Evolutionary conservation across 2,797 vertebrate species (phyloP).

Genomic region (Spatula versicolor): DNA sequence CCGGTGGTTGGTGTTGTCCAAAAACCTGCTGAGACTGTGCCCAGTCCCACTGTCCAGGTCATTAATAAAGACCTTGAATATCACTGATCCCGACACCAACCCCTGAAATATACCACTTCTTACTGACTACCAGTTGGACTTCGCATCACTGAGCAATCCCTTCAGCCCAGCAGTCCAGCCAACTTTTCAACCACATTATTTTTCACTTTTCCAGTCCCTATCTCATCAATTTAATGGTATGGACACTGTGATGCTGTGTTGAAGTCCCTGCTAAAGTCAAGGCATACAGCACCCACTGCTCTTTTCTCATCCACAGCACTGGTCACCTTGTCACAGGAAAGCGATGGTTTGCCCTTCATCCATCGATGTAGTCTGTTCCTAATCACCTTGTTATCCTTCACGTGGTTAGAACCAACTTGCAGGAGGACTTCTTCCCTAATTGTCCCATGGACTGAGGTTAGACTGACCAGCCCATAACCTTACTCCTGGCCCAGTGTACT

Average conservation of each 20-base stretch:
- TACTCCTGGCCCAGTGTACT: not conserved
- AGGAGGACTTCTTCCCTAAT: not conserved
- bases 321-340: not conserved
- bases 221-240: not conserved
- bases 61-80: not conserved
- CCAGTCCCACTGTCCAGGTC: not conserved
- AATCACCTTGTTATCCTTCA: not conserved
- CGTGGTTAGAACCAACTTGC: not conserved
- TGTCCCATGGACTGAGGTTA: accelerated
- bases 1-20: not conserved
- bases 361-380: not conserved
- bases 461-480: not conserved
- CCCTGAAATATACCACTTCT: not conserved
- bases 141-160: not conserved
- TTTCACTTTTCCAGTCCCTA: not conserved
- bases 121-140: not conserved
- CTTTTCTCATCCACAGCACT: not conserved
- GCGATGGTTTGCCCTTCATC: not conserved
- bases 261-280: not conserved
- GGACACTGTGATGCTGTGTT: accelerated
- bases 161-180: not conserved
- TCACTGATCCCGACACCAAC: not conserved
- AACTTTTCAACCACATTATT: not conserved
- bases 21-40: not conserved
- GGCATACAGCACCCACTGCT: not conserved